Evolutionary conservation across 2,113 vertebrate genomes (phyloP).

Genomic region (Coturnix japonica): DNA sequence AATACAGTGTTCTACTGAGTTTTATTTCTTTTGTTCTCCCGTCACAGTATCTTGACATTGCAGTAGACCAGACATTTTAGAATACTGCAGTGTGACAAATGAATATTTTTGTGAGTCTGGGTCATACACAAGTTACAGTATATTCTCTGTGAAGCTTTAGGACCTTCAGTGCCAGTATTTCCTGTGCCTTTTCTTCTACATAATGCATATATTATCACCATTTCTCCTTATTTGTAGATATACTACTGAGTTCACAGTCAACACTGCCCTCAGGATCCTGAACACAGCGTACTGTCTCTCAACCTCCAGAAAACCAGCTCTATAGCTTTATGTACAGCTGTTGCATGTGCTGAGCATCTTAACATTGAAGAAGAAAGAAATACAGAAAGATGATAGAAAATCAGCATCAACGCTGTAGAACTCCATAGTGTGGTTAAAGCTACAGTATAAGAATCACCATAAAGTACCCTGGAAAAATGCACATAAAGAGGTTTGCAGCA

Average conservation of each 20-base stretch:
- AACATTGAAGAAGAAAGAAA: neutral
- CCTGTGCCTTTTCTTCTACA: neutral
- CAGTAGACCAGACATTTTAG: neutral
- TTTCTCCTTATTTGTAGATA: neutral
- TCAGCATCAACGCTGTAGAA: neutral
- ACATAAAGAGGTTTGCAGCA: neutral
- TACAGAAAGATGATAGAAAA: neutral
- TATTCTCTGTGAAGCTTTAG: neutral
- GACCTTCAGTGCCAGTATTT: neutral
- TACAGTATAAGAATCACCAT: neutral
- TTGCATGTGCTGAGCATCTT: neutral
- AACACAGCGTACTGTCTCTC: neutral
- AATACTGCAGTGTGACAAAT: neutral
- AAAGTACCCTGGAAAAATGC: neutral
- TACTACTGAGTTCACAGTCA: neutral
- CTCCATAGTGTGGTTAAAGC: neutral
- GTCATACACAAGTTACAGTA: neutral
- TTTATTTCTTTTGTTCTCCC: neutral
- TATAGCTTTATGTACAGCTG: neutral
- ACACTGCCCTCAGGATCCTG: neutral
- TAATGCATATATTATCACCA: neutral
- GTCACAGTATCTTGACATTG: neutral
- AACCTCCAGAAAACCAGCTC: rapidly evolving
- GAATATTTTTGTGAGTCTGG: neutral
- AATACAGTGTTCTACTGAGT: neutral